A percentile compares a stretch with the other conserved stretches of the same genome.
phyloP scores from a whole-genome alignment of 1,140 invertebrate species.

The Neodiprion fabricii region DNA sequence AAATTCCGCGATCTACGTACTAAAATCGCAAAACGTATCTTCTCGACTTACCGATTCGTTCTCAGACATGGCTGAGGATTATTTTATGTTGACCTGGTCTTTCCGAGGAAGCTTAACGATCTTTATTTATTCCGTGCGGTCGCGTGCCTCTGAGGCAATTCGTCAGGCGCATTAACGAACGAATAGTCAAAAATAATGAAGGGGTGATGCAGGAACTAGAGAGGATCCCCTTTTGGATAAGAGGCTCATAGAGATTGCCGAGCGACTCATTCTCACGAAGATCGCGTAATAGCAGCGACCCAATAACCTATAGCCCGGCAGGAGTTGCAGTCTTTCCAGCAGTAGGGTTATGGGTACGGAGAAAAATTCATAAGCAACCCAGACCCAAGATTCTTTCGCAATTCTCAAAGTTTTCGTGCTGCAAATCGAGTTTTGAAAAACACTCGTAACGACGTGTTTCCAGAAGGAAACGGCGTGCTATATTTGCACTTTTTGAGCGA shows the following conservation, averaged over 20 bases:
- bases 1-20: too few species aligned
- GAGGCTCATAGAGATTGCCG: background rate
- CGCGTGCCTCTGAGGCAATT: background rate
- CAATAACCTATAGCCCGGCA: background rate
- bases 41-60: background rate
- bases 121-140: background rate
- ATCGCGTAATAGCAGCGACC: background rate
- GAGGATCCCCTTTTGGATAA: background rate
- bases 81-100: background rate
- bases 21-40: too few species aligned
- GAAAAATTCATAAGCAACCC: too few species aligned
- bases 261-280: conserved; percentile 4
- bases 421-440: too few species aligned
- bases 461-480: too few species aligned
- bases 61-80: background rate
- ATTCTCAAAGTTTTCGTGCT: too few species aligned
- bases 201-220: background rate
- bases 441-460: too few species aligned
- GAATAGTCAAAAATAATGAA: background rate
- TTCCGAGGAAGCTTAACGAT: background rate
- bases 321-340: background rate
- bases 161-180: conserved; percentile 6
- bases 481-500: too few species aligned
- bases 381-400: too few species aligned
- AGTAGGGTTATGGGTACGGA: too few species aligned